These are phyloP conservation scores for Rhea pennata DNA, from an alignment of 2,113 vertebrate genomes.

Conservation along the genomic window DNA sequence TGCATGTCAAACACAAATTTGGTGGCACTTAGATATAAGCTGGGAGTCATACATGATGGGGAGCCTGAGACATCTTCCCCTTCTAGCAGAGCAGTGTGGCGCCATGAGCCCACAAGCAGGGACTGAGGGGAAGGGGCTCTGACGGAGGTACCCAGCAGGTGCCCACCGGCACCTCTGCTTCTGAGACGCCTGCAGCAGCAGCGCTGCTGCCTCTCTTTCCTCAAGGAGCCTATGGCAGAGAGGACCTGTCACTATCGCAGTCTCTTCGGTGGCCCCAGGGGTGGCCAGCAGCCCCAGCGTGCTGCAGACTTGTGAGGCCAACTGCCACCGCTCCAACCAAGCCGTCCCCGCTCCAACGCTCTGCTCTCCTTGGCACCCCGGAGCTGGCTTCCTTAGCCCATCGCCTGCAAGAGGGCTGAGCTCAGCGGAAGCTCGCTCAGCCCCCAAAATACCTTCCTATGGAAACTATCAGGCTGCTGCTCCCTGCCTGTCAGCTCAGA, in stretches of 20 bases:
- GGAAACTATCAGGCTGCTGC: neutral
- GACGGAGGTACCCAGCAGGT: neutral
- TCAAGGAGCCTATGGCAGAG: neutral
- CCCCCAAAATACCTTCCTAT: neutral
- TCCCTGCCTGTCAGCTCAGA: neutral
- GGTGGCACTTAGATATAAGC: neutral
- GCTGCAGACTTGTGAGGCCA: neutral
- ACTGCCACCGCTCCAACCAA: too few relatives aligned
- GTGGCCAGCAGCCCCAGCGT: neutral
- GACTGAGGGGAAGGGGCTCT: neutral
- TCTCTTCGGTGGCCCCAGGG: neutral
- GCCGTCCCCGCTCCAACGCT: too few relatives aligned
- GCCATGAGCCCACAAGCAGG: neutral
- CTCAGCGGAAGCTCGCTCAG: too few relatives aligned
- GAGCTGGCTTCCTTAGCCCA: rapidly evolving
- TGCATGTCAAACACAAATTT: rapidly evolving
- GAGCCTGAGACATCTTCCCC: neutral
- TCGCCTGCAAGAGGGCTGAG: neutral
- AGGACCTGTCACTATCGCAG: neutral
- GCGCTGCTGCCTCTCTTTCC: neutral
- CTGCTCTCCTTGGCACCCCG: neutral
- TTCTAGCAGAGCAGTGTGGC: neutral
- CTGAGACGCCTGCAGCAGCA: neutral
- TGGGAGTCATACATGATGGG: neutral
- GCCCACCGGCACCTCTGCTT: neutral